phyloP scores from a whole-genome alignment of 1,140 invertebrate genomes.

The Philotrypesis tridentata region DNA sequence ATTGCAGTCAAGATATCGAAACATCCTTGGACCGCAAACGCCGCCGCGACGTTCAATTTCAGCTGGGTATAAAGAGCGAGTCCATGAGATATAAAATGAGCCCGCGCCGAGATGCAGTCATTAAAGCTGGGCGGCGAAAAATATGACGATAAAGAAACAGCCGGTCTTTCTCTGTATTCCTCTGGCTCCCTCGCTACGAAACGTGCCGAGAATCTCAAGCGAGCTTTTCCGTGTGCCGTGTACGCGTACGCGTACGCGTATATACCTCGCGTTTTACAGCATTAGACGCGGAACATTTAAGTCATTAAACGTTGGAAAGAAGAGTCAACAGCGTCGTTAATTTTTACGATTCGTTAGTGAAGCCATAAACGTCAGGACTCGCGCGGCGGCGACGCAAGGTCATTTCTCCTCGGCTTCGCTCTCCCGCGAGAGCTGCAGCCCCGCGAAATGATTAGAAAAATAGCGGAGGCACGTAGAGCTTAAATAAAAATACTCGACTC shows the following conservation, averaged over 20 bases:
- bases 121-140: conserved; percentile 32
- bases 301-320: conserved; percentile 23
- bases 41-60: background rate
- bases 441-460: background rate
- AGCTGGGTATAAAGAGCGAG: conserved; percentile 18
- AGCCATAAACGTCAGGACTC: background rate
- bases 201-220: conserved; percentile 32
- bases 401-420: background rate
- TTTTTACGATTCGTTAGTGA: background rate
- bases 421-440: too few relatives aligned
- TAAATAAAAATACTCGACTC: conserved; percentile 28
- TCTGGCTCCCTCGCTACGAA: background rate
- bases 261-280: conserved; percentile 24
- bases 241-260: background rate
- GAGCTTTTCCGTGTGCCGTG: background rate
- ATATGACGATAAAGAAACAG: conserved; percentile 22
- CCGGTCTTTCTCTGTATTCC: background rate
- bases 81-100: conserved; percentile 20
- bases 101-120: conserved; percentile 12
- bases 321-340: conserved; percentile 39
- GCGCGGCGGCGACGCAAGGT: background rate
- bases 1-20: too few relatives aligned
- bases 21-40: too few relatives aligned
- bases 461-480: background rate
- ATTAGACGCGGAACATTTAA: conserved; percentile 33